Evolutionary conservation across 2,797 vertebrate genomes (phyloP).

Genomic region (Sphenodon punctatus): DNA sequence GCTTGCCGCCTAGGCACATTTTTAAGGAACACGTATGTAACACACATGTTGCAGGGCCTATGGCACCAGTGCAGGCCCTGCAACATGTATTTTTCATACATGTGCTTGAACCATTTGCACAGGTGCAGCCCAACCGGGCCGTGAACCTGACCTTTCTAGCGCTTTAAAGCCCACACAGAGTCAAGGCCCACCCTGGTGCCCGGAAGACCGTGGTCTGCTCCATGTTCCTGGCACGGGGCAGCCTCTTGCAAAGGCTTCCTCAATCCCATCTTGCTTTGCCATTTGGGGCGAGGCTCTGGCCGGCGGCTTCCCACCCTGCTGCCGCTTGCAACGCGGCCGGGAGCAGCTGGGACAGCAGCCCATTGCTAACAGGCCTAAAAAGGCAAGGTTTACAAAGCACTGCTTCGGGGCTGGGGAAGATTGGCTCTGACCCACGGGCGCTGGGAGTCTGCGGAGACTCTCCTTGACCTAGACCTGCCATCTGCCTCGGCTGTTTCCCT

Average conservation of each 20-base stretch:
- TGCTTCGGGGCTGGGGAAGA: not conserved
- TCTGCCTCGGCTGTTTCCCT: not conserved
- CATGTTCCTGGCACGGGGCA: not conserved
- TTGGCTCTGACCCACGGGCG: not conserved
- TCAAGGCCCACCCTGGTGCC: not conserved
- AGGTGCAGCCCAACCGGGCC: too few relatives aligned
- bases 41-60: too few relatives aligned
- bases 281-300: not conserved
- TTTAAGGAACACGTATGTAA: too few relatives aligned
- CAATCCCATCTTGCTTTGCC: not conserved
- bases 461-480: not conserved
- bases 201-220: not conserved
- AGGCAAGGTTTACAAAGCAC: slow-evolving; percentile 50
- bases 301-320: not conserved
- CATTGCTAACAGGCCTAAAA: slow-evolving; percentile 66
- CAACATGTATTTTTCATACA: too few relatives aligned
- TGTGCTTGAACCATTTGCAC: too few relatives aligned
- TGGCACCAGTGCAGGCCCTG: too few relatives aligned
- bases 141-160: too few relatives aligned
- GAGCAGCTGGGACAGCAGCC: not conserved
- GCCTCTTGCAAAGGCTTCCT: not conserved
- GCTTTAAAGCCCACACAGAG: not conserved
- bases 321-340: not conserved
- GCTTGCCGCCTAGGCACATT: too few relatives aligned
- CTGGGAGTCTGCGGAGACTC: not conserved